phyloP scores from a whole-genome alignment of 2,888 invertebrate genomes.

The Nemurella pictetii region DNA sequence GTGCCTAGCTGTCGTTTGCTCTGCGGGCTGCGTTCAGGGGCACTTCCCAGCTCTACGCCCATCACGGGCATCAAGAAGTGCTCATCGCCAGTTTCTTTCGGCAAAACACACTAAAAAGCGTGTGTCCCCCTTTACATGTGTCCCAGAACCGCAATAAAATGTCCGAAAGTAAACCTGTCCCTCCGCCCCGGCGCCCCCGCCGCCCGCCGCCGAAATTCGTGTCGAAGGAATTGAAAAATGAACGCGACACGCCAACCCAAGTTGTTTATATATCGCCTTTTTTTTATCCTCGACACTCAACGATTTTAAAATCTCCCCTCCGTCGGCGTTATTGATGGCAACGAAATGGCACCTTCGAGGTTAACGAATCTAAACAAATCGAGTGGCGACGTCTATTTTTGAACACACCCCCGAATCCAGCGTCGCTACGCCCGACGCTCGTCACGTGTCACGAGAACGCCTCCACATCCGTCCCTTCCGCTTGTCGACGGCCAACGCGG shows the following conservation, averaged over 20 bases:
- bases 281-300: neutral
- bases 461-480: too few species aligned
- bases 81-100: neutral
- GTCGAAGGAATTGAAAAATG: neutral
- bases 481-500: neutral
- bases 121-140: neutral
- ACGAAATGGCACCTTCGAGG: neutral
- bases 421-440: neutral
- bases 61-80: neutral
- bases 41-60: neutral
- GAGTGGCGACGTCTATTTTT: neutral
- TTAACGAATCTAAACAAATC: neutral
- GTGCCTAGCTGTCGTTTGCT: neutral
- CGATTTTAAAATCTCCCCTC: neutral
- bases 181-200: neutral
- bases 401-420: neutral
- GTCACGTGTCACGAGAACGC: neutral
- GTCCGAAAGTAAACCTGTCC: neutral
- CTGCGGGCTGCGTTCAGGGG: neutral
- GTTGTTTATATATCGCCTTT: neutral
- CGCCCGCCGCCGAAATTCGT: neutral
- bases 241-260: neutral
- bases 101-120: neutral
- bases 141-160: neutral
- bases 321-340: neutral